A percentile compares a stretch with the other conserved stretches of the same genome.
Conservation (phyloP, 2,888 invertebrate genomes). For the Mesoligia furuncula region DNA sequence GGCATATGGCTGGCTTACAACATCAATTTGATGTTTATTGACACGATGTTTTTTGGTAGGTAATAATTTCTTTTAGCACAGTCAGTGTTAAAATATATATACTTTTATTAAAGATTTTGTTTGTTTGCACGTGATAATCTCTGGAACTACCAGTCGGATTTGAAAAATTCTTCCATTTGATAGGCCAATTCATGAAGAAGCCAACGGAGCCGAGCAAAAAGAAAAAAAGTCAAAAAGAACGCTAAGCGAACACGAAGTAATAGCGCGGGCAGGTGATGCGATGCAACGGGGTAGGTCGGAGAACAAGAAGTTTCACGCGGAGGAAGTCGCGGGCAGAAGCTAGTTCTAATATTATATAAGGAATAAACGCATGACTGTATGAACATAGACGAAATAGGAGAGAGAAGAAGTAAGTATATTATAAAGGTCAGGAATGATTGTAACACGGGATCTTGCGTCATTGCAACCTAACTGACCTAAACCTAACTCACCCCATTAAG, state of each 20-base stretch:
- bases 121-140: no score
- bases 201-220: no score
- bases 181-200: no score
- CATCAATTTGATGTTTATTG: conserved; percentile 18
- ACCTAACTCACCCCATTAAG: not conserved
- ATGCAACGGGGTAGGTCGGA: not conserved
- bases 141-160: no score
- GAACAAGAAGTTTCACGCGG: not conserved
- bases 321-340: not conserved
- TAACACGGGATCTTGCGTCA: not conserved
- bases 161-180: no score
- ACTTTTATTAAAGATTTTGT: no score
- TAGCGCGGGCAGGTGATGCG: no score
- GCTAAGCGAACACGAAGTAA: not conserved
- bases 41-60: not conserved
- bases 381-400: not conserved
- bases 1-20: conserved; percentile 19
- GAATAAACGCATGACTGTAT: not conserved
- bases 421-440: not conserved
- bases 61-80: not conserved
- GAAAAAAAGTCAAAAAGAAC: not conserved
- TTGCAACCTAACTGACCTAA: not conserved
- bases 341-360: not conserved
- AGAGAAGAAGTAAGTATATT: not conserved
- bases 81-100: not conserved